A percentile compares a stretch with the other conserved stretches of the same genome.
Conservation (phyloP, 2,797 vertebrate species). For the Anguilla marmorata region DNA sequence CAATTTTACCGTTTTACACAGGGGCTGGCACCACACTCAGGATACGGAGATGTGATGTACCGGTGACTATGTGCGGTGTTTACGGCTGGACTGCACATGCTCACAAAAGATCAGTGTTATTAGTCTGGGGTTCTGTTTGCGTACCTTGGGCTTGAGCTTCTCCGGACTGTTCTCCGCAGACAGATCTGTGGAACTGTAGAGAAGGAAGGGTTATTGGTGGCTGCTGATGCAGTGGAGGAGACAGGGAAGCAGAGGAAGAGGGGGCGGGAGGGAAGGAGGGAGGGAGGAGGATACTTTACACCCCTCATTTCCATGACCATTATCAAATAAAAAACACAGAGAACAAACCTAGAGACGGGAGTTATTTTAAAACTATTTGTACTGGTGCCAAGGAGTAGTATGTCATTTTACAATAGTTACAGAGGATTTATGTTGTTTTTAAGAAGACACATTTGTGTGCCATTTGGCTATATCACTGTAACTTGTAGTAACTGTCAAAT, state of each 20-base stretch:
- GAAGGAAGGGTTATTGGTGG: constrained; percentile 50
- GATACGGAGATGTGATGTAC: neutral
- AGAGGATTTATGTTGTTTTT: neutral
- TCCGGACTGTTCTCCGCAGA: constrained; percentile 81
- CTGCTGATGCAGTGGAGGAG: neutral
- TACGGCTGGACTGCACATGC: neutral
- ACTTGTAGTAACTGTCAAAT: neutral
- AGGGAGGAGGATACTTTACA: neutral
- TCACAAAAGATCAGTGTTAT: neutral
- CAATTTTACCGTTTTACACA: neutral
- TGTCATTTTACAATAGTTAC: neutral
- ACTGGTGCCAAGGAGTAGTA: neutral
- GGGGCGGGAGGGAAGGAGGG: neutral
- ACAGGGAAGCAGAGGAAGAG: neutral
- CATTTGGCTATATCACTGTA: neutral
- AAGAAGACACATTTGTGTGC: no score
- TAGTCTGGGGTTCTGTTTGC: constrained; percentile 32
- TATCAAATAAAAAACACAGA: neutral
- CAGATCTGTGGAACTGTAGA: constrained; percentile 75
- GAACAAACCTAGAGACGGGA: no score
- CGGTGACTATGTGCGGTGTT: neutral
- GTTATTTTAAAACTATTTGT: neutral
- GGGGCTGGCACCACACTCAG: neutral
- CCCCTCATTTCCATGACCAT: neutral
- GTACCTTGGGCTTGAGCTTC: constrained; percentile 85